phyloP scores from a whole-genome alignment of 2,113 vertebrate species.

The Pseudolaguvia tuberculata region DNA sequence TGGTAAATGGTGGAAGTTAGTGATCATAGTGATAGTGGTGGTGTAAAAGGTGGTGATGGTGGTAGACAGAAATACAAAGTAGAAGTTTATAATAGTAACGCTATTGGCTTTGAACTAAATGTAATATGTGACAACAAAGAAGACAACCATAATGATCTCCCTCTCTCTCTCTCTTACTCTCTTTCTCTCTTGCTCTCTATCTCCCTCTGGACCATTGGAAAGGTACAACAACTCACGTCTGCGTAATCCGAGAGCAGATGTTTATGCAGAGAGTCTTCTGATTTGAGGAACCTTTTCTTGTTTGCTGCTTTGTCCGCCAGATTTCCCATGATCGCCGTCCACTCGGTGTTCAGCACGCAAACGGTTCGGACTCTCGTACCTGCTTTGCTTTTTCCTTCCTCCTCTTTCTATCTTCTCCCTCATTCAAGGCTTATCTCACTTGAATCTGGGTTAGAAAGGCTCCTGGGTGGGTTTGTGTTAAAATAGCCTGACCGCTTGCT shows the following conservation, averaged over 20 bases:
- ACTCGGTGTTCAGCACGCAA: slow-evolving; percentile 28
- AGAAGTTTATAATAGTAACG: too few species aligned
- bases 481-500: slow-evolving; percentile 64
- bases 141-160: background rate
- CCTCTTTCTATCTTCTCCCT: slow-evolving; percentile 2
- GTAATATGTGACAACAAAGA: too few species aligned
- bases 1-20: too few species aligned
- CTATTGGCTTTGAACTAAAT: too few species aligned
- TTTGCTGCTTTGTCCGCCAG: slow-evolving; percentile 60
- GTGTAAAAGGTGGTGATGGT: background rate
- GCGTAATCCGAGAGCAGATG: slow-evolving; percentile 64
- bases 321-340: slow-evolving; percentile 65
- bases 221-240: slow-evolving; percentile 61
- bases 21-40: background rate
- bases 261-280: slow-evolving; percentile 60
- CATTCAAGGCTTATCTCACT: slow-evolving; percentile 20
- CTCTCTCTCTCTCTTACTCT: background rate
- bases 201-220: background rate
- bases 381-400: slow-evolving; percentile 24
- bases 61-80: too few species aligned
- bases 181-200: background rate
- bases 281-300: slow-evolving; percentile 57
- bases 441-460: slow-evolving; percentile 66
- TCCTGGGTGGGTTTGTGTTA: slow-evolving; percentile 61
- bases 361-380: background rate